Conservation (phyloP, 2,113 vertebrate genomes). For the Brachypteracias leptosomus region DNA sequence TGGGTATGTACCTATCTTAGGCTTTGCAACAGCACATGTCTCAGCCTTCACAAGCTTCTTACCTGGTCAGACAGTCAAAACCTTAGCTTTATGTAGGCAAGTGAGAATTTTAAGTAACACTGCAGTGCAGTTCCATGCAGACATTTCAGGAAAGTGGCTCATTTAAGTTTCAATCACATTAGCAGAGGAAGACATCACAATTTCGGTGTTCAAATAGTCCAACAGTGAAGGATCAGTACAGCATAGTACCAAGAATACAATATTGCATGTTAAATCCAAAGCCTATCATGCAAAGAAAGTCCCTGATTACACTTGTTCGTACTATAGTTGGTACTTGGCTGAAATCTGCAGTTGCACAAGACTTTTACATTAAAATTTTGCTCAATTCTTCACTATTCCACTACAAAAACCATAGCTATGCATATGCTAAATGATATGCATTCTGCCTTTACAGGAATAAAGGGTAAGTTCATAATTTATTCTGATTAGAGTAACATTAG, state of each 20-base stretch:
- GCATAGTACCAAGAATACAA: background rate
- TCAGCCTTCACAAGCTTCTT: background rate
- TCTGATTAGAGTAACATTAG: background rate
- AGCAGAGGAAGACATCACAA: background rate
- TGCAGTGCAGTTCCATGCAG: background rate
- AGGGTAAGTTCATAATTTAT: background rate
- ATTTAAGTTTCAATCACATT: background rate
- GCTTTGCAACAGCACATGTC: background rate
- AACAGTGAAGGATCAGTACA: background rate
- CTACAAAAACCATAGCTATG: background rate
- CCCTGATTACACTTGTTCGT: background rate
- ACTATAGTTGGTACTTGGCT: fast-evolving
- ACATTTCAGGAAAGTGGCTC: background rate
- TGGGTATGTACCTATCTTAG: background rate
- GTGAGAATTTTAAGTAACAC: background rate
- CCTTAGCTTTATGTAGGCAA: background rate
- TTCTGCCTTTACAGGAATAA: background rate
- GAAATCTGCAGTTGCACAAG: background rate
- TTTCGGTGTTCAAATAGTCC: background rate
- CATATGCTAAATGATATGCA: too few species aligned
- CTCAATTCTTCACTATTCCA: background rate
- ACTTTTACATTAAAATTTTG: background rate
- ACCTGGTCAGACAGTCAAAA: background rate
- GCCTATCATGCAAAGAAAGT: background rate
- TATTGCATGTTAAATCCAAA: background rate